Evolutionary conservation across 2,888 invertebrate species (phyloP).

Genomic region (Drosophila sordidapex): DNA sequence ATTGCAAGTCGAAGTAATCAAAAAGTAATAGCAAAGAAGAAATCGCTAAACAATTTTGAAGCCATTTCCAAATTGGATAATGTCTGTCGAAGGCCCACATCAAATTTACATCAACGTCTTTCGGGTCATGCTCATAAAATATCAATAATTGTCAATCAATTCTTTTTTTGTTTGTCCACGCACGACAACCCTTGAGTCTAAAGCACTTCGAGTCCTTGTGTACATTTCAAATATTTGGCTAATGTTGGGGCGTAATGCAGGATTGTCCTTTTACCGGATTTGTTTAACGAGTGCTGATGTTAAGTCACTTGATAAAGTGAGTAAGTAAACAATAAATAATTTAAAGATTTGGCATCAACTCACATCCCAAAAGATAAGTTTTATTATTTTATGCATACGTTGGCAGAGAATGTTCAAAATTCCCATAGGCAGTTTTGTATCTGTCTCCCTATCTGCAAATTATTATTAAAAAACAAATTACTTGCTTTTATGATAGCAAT

Average conservation of each 20-base stretch:
- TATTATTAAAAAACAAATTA: neutral
- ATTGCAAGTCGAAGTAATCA: neutral
- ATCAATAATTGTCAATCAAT: conserved; percentile 73
- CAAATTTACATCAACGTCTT: conserved; percentile 49
- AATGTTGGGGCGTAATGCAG: neutral
- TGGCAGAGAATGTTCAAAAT: neutral
- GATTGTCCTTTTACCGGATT: conserved; percentile 16
- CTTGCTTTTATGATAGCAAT: neutral
- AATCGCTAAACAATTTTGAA: conserved; percentile 21
- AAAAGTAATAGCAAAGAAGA: conserved; percentile 15
- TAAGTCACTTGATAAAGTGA: neutral
- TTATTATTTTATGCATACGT: neutral
- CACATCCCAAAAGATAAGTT: neutral
- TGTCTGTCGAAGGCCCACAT: conserved; percentile 33
- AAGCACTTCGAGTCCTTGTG: neutral
- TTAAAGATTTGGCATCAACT: neutral
- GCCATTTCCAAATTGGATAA: conserved; percentile 11
- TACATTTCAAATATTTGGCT: conserved; percentile 24
- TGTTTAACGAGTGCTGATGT: neutral
- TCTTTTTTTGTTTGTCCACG: conserved; percentile 27
- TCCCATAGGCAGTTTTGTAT: neutral
- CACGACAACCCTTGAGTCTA: conserved; percentile 16
- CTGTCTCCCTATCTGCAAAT: neutral
- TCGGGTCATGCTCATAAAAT: conserved; percentile 55
- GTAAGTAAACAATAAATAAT: neutral